These are phyloP conservation scores for Ommatoiulus sabulosus DNA, from an alignment of 2,888 invertebrate species.

Conservation along the genomic window DNA sequence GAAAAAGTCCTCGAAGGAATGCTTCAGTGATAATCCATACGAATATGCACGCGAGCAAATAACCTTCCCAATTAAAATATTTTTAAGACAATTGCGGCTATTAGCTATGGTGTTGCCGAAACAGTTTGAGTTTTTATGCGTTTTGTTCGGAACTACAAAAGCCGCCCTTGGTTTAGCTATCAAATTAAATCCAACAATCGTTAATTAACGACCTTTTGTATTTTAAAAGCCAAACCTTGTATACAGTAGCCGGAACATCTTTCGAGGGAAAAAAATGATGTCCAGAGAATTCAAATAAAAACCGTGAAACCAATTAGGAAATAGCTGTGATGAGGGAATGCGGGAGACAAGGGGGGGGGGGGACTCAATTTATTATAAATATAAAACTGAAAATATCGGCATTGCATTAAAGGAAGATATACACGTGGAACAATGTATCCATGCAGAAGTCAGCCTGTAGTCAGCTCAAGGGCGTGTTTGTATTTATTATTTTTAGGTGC, in stretches of 20 bases:
- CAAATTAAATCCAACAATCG: not conserved
- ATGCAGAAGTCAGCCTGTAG: too few relatives aligned
- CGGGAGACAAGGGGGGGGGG: not conserved
- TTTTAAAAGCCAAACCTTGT: not conserved
- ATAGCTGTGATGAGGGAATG: not conserved
- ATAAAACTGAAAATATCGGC: not conserved
- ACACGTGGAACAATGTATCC: not conserved
- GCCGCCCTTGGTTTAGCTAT: not conserved
- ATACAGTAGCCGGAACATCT: not conserved
- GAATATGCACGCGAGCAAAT: too few relatives aligned
- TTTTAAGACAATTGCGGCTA: not conserved
- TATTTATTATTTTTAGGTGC: not conserved
- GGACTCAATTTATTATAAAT: not conserved
- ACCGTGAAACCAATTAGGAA: constrained; percentile 19
- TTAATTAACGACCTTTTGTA: not conserved
- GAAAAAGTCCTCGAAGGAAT: too few relatives aligned
- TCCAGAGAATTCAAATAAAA: not conserved
- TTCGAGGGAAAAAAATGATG: not conserved
- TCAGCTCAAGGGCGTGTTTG: not conserved
- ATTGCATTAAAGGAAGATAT: not conserved
- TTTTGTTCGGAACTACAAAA: not conserved
- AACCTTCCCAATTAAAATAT: not conserved
- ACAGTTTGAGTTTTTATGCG: not conserved
- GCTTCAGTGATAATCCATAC: too few relatives aligned
- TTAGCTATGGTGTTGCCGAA: not conserved